These are phyloP conservation scores for Marmota flaviventris DNA, from an alignment of 2,113 vertebrate genomes.

Conservation along the genomic window DNA sequence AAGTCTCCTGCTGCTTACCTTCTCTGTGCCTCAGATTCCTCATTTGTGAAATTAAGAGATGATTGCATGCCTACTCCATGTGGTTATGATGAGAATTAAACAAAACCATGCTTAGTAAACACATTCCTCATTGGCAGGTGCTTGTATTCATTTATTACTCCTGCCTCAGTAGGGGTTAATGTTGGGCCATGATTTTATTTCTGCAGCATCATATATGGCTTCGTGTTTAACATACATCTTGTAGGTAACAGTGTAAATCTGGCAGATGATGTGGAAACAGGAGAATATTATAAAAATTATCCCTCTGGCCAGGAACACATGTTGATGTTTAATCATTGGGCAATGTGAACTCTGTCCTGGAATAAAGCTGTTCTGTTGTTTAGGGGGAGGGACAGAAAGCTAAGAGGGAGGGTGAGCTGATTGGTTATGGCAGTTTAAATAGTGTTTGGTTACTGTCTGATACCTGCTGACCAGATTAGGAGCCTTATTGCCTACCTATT, in stretches of 20 bases:
- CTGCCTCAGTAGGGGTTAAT: accelerated
- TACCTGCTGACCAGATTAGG: neutral
- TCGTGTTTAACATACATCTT: neutral
- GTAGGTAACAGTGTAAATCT: neutral
- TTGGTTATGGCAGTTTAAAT: neutral
- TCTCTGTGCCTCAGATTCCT: neutral
- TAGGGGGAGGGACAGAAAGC: neutral
- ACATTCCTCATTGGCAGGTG: accelerated
- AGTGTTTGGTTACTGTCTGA: neutral
- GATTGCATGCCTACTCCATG: neutral
- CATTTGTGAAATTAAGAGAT: neutral
- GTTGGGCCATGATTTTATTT: neutral
- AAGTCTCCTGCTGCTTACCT: accelerated
- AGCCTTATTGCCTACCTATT: neutral
- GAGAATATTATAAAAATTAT: neutral
- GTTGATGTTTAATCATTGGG: conserved; percentile 13
- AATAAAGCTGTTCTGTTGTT: neutral
- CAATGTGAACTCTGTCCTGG: neutral
- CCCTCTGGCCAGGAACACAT: neutral
- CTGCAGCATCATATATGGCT: accelerated
- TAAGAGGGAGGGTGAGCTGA: neutral
- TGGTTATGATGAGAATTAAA: neutral
- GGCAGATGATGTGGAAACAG: neutral
- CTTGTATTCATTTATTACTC: neutral
- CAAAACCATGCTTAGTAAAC: neutral